Percentiles rank a stretch among this genome's conserved stretches.
Evolutionary conservation across 2,797 vertebrate species (phyloP).

Genomic region (Channallabes apus): DNA sequence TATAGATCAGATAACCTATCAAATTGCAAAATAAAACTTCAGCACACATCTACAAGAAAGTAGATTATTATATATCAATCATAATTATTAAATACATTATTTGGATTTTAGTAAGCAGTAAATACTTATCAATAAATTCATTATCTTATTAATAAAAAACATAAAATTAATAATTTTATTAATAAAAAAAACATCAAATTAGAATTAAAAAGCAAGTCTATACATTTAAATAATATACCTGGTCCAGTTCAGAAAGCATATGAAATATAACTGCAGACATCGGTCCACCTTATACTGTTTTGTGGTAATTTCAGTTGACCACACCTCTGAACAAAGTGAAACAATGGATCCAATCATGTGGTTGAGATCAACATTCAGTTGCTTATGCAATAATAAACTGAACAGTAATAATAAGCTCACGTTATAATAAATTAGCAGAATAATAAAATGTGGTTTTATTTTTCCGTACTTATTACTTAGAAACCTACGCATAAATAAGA

Average conservation of each 20-base stretch:
- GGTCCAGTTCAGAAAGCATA: background rate
- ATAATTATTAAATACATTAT: background rate
- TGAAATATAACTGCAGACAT: background rate
- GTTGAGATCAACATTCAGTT: background rate
- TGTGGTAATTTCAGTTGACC: background rate
- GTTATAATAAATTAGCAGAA: background rate
- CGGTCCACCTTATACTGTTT: conserved; percentile 7
- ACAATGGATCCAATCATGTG: background rate
- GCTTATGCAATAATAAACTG: background rate
- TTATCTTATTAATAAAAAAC: background rate
- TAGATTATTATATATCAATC: background rate
- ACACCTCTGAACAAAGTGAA: background rate
- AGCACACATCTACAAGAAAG: background rate
- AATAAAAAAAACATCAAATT: too few relatives aligned
- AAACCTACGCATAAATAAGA: too few relatives aligned
- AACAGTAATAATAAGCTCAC: background rate
- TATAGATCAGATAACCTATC: background rate
- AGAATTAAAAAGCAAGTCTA: background rate
- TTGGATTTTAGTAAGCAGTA: too few relatives aligned
- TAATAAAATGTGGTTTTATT: background rate
- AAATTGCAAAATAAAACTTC: background rate
- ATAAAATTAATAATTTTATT: too few relatives aligned
- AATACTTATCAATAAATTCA: background rate
- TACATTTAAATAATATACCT: background rate
- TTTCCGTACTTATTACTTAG: background rate